phyloP scores from a whole-genome alignment of 2,797 vertebrate species.

The Rachycentron canadum region DNA sequence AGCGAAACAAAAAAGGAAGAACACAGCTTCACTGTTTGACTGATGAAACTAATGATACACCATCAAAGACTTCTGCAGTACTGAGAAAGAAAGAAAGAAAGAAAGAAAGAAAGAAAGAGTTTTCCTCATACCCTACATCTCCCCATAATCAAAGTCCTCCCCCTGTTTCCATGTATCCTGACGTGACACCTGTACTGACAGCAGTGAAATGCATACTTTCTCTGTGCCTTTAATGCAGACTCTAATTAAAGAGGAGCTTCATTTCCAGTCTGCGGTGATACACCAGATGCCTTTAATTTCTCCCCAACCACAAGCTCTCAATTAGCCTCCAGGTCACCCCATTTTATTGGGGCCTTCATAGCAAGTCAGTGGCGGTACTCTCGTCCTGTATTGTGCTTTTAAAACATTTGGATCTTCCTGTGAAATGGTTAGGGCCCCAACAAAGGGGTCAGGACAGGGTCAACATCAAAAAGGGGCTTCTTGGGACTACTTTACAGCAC shows the following conservation, averaged over 20 bases:
- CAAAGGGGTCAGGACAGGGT: conserved; percentile 83
- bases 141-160: conserved; percentile 22
- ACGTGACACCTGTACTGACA: conserved; percentile 57
- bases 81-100: conserved; percentile 21
- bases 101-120: neutral
- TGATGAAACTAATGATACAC: conserved; percentile 66
- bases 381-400: conserved; percentile 79
- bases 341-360: conserved; percentile 81
- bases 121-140: neutral
- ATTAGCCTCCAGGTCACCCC: conserved; percentile 84
- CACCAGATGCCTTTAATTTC: conserved; percentile 80
- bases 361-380: conserved; percentile 70
- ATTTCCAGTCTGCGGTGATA: conserved; percentile 58
- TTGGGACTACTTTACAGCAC: conserved; percentile 76
- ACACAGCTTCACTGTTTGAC: conserved; percentile 46
- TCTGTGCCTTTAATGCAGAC: conserved; percentile 36
- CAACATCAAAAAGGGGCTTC: conserved; percentile 79
- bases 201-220: conserved; percentile 51
- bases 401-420: conserved; percentile 82
- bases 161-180: conserved; percentile 26
- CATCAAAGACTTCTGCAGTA: conserved; percentile 56
- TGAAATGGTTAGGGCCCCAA: conserved; percentile 81
- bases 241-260: conserved; percentile 67
- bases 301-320: conserved; percentile 75
- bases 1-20: conserved; percentile 18